Evolutionary conservation across 2,888 invertebrate species (phyloP), one percentile per base, ranked within the genome.

Genomic region (Harmothoe impar): DNA sequence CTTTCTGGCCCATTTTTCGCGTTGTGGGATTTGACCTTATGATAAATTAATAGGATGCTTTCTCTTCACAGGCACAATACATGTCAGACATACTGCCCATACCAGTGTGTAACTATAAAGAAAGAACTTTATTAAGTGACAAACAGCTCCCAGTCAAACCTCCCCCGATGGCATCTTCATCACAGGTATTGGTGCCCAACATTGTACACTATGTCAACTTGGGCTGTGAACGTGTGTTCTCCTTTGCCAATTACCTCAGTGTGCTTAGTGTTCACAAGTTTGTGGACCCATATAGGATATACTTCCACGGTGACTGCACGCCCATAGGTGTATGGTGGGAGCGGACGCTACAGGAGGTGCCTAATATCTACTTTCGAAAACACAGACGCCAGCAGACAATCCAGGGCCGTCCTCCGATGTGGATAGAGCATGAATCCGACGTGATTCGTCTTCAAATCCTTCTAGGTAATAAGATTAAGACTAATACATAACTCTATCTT

Each of bases 171-270:
- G 5, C 10, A 43, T 43, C 62, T 43, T 43, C 43, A 3, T 43
- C 43, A 43, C 0, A 62, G 29, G 29, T 5, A 72, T 3, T 72
- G 15, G 84, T 84, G 5, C 84, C 84, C 3, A 51, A 51, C 20
- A 51, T 84, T 12, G 84, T 84, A 0, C 84, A 84, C 29, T 84
- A 84, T 84, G 84, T 84, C 23, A 84, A 25, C 20, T 17, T 84
- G 51, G 84, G 84, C 1, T 84, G 84, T 35, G n/a, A 33, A 17
- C 84, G 84, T 1, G 0, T 1, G 7, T 84, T 25, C 3, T 10
- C n/a, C n/a, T 84, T 84, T 25, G 43, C 51, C 25, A 84, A 51
- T 20, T 84, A 84, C 33, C 51, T 84, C 23, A 84, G 84, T 29
- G 84, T 84, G 43, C 29, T 33, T 0, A 84, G 84, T 84, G 84